These are phyloP conservation scores for Orestias chungarensis DNA, from an alignment of 2,797 vertebrate genomes.

Conservation along the genomic window DNA sequence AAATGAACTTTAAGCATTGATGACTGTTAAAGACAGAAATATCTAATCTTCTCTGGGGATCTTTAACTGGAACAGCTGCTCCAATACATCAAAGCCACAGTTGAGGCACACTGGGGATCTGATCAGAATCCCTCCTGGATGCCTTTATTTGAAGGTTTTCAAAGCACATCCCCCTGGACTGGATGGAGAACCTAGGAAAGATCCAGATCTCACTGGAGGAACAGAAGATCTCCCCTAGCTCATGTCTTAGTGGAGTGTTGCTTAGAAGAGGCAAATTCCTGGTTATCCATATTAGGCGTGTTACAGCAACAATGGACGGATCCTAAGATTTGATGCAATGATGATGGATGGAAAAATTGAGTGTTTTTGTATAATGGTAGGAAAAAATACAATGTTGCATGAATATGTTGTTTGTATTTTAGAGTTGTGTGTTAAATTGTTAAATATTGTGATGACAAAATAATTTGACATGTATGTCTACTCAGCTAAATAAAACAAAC, in stretches of 20 bases:
- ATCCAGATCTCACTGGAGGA: neutral
- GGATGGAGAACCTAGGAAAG: neutral
- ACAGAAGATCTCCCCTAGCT: neutral
- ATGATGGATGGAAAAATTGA: no score
- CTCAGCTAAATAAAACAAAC: no score
- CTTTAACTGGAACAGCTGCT: conserved; percentile 1
- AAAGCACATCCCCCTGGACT: neutral
- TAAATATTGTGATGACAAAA: neutral
- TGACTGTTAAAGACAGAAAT: neutral
- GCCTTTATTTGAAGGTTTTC: conserved; percentile 1
- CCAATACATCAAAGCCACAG: neutral
- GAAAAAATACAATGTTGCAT: no score
- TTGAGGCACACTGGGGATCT: neutral
- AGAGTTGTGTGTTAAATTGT: neutral
- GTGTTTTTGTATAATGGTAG: no score
- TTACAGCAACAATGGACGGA: no score
- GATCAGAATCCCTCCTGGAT: neutral
- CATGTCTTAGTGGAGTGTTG: no score
- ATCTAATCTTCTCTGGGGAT: neutral
- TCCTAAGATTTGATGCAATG: no score
- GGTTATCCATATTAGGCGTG: neutral
- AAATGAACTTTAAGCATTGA: neutral
- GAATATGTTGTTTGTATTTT: neutral
- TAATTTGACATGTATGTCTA: neutral
- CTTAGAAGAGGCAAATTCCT: neutral